Percentiles rank a stretch among this genome's conserved stretches.
Conservation (phyloP, 1,140 invertebrate genomes). For the Drosophila kanapiae region DNA sequence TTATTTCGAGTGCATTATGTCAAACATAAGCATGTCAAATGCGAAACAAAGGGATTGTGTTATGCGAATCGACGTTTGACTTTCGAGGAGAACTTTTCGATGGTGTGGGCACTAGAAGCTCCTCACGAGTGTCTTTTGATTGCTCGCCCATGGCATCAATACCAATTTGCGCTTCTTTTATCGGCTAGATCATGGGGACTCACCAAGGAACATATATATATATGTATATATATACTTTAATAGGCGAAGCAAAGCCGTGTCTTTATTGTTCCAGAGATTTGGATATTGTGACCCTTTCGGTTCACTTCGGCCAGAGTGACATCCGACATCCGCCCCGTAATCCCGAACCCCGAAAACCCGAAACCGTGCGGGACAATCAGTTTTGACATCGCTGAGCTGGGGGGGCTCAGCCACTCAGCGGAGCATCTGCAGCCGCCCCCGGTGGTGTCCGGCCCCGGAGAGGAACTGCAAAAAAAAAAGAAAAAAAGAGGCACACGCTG, state of each 20-base stretch:
- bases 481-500: conserved; percentile 12
- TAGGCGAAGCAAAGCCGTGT: conserved; percentile 6
- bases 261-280: conserved; percentile 30
- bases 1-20: neutral
- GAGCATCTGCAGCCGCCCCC: neutral
- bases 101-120: too few species aligned
- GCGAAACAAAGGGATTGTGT: conserved; percentile 13
- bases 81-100: conserved; percentile 16
- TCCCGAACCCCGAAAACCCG: conserved; percentile 2
- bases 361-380: conserved; percentile 44
- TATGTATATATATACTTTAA: conserved; percentile 15
- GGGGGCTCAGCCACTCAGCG: conserved; percentile 44
- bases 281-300: conserved; percentile 19
- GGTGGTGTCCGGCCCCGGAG: neutral
- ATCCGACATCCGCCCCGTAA: conserved; percentile 20
- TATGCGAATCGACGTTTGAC: conserved; percentile 31
- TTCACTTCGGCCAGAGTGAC: neutral
- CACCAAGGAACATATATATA: neutral
- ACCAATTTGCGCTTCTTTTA: conserved; percentile 28
- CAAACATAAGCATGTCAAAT: neutral
- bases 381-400: conserved; percentile 66
- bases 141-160: conserved; percentile 25
- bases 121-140: conserved; percentile 3
- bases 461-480: neutral
- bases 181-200: conserved; percentile 1